Conservation (phyloP, 2,888 invertebrate genomes). For the Ptilodon capucinus region DNA sequence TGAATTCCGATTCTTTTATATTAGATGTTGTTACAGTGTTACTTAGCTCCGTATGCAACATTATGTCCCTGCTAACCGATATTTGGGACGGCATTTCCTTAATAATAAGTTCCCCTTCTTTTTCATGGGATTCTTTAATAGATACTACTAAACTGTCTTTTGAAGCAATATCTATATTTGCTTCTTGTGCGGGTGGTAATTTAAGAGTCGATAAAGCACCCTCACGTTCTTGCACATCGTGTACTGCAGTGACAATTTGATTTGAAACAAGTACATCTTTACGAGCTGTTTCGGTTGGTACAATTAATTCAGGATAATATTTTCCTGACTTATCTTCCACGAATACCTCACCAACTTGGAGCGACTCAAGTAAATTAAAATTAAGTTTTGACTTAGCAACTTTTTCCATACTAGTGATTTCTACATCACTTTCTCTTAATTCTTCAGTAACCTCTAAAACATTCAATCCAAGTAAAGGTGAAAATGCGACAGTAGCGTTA, state of each 20-base stretch:
- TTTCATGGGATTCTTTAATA: constrained; percentile 84
- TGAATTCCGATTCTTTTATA: constrained; percentile 83
- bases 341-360: constrained; percentile 86
- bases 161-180: constrained; percentile 81
- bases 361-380: constrained; percentile 84
- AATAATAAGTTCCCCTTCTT: constrained; percentile 81
- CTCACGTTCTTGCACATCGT: constrained; percentile 87
- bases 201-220: constrained; percentile 82
- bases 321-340: constrained; percentile 88
- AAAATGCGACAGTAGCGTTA: constrained; percentile 81
- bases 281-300: constrained; percentile 89
- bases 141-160: constrained; percentile 84
- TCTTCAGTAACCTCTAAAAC: constrained; percentile 86
- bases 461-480: constrained; percentile 84
- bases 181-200: constrained; percentile 84
- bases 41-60: constrained; percentile 78
- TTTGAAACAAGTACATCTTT: constrained; percentile 85
- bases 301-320: constrained; percentile 90
- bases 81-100: constrained; percentile 51
- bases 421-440: constrained; percentile 82
- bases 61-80: constrained; percentile 58
- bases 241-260: constrained; percentile 85
- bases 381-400: constrained; percentile 83
- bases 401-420: constrained; percentile 65
- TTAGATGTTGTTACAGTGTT: constrained; percentile 85